A percentile compares a stretch with the other conserved stretches of the same genome.
Evolutionary conservation across 2,797 vertebrate species (phyloP).

Genomic region (Diglossa cyanea): DNA sequence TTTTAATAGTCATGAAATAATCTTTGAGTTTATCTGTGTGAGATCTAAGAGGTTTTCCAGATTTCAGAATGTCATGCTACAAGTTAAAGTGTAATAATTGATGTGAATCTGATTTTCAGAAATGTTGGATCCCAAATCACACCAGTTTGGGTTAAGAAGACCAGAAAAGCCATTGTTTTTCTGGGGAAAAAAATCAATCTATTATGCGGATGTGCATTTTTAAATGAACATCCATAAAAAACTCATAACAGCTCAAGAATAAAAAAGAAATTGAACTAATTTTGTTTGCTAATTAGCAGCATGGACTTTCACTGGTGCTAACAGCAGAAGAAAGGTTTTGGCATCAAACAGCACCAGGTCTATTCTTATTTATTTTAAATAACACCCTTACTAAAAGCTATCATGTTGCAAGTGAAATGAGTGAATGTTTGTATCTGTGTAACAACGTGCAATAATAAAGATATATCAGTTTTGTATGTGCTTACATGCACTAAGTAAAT

Average conservation of each 20-base stretch:
- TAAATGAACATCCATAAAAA: not conserved
- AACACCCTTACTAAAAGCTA: not conserved
- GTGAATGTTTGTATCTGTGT: not conserved
- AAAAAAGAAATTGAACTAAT: not conserved
- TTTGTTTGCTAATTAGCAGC: not conserved
- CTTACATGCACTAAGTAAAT: not conserved
- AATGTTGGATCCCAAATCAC: not conserved
- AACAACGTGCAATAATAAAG: not conserved
- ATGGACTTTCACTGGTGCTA: not conserved
- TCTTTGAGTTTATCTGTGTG: not conserved
- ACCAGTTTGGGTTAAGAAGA: not conserved
- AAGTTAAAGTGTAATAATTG: not conserved
- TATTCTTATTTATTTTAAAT: not conserved
- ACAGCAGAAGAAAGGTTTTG: not conserved
- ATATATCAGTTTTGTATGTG: not conserved
- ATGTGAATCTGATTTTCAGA: not conserved
- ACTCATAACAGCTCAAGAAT: not conserved
- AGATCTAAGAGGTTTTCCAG: not conserved
- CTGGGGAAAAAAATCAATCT: not conserved
- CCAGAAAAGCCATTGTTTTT: not conserved
- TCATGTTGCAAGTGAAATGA: not conserved
- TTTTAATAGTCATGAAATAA: not conserved
- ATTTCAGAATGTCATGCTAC: not conserved
- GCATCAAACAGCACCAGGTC: not conserved
- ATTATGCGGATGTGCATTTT: not conserved